Evolutionary conservation across 2,888 invertebrate genomes (phyloP).

Genomic region (Mechanitis mazaeus): DNA sequence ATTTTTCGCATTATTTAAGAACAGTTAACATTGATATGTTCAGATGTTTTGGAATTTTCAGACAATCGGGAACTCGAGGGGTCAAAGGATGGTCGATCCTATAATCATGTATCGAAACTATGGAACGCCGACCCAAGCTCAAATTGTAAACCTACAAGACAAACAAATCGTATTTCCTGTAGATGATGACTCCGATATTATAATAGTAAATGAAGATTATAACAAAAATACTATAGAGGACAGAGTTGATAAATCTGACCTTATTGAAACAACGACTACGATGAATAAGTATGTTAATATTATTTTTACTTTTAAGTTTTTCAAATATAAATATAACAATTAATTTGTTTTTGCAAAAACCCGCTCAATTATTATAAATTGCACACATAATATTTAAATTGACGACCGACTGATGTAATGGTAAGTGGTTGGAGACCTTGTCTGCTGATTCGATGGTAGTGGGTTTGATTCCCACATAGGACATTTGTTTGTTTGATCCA

Average conservation of each 20-base stretch:
- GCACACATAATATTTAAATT: too few species aligned
- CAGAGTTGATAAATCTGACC: slow-evolving; percentile 32
- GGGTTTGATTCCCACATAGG: too few species aligned
- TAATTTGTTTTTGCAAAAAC: too few species aligned
- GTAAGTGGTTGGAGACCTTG: too few species aligned
- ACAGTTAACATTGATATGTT: slow-evolving; percentile 71
- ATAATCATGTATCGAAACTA: slow-evolving; percentile 64
- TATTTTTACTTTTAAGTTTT: not conserved
- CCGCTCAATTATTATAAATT: too few species aligned
- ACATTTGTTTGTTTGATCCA: too few species aligned
- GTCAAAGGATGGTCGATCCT: slow-evolving; percentile 79
- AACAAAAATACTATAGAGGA: slow-evolving; percentile 52
- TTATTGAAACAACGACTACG: slow-evolving; percentile 37
- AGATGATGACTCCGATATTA: slow-evolving; percentile 66
- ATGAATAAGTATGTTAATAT: slow-evolving; percentile 14
- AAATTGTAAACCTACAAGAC: slow-evolving; percentile 56
- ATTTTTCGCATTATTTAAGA: slow-evolving; percentile 16
- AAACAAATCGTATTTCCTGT: slow-evolving; percentile 64
- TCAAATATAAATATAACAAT: too few species aligned
- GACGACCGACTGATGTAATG: too few species aligned
- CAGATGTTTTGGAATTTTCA: slow-evolving; percentile 91
- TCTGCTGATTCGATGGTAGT: too few species aligned
- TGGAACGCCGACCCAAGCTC: slow-evolving; percentile 49
- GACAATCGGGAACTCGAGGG: slow-evolving; percentile 82
- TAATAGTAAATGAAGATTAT: slow-evolving; percentile 67